Evolutionary conservation across 92 coral and sea anemone species (phyloP).

Genomic region (Zoanthus sansibaricus): DNA sequence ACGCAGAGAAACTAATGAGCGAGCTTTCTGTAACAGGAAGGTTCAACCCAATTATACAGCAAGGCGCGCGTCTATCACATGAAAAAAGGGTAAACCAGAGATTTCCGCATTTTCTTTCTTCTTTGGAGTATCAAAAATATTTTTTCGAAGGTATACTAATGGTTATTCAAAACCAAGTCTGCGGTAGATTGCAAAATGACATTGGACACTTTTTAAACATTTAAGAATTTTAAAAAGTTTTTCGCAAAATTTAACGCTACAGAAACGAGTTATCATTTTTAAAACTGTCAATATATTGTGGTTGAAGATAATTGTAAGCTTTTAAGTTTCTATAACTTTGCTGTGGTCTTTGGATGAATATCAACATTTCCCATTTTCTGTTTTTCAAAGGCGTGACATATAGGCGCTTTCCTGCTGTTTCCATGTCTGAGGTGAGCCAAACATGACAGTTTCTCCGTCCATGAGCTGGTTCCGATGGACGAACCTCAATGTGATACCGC

Average conservation of each 20-base stretch:
- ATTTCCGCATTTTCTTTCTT: neutral
- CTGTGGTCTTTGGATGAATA: neutral
- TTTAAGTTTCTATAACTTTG: slow-evolving; percentile 12
- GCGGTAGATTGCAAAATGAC: neutral
- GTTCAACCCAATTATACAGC: slow-evolving; percentile 9
- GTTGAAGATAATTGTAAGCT: neutral
- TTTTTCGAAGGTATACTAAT: neutral
- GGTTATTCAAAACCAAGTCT: neutral
- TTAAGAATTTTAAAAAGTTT: neutral
- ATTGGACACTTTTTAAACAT: neutral
- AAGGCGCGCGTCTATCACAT: slow-evolving; percentile 4
- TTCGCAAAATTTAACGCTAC: neutral
- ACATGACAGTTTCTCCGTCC: no score
- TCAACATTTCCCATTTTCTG: slow-evolving; percentile 31
- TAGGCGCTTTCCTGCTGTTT: neutral
- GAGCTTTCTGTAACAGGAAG: slow-evolving; percentile 1
- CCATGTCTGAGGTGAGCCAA: no score
- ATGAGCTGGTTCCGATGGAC: no score
- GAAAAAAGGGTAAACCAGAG: neutral
- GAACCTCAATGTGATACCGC: no score
- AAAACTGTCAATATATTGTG: neutral
- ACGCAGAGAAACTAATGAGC: slow-evolving; percentile 24
- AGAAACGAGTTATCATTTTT: neutral
- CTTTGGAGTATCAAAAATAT: neutral
- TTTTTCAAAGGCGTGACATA: slow-evolving; percentile 47